A percentile compares a stretch with the other conserved stretches of the same genome.
These are phyloP conservation scores for Nymphalis c-album DNA, from an alignment of 2,888 invertebrate species.

Conservation along the genomic window DNA sequence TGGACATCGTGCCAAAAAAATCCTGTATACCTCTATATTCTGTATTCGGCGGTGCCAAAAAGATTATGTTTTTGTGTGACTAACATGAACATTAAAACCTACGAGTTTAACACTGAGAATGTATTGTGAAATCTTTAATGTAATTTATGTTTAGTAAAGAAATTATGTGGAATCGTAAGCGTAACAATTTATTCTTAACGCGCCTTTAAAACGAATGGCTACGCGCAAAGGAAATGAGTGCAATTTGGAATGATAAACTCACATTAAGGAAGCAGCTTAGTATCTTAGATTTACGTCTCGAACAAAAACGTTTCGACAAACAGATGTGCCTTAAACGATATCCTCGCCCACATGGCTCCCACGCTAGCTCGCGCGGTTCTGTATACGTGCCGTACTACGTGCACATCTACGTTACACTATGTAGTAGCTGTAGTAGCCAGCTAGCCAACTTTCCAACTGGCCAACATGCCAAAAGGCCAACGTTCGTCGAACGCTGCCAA, in stretches of 20 bases:
- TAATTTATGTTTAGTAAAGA: too few species aligned
- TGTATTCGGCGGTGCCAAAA: conserved; percentile 36
- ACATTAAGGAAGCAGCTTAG: neutral
- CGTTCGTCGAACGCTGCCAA: conserved; percentile 18
- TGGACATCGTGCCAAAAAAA: conserved; percentile 53
- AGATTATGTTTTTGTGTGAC: conserved; percentile 20
- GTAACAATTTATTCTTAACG: neutral
- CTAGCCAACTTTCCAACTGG: conserved; percentile 1
- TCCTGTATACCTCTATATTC: neutral
- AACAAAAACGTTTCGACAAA: conserved; percentile 12
- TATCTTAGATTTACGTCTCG: conserved; percentile 7
- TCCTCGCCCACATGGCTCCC: conserved; percentile 18
- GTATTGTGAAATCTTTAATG: neutral
- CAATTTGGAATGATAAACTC: neutral
- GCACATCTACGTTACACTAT: conserved; percentile 12
- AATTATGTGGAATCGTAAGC: too few species aligned
- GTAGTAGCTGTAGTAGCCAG: conserved; percentile 9
- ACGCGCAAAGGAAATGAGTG: neutral
- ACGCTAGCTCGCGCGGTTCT: conserved; percentile 16
- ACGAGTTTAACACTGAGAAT: conserved; percentile 4
- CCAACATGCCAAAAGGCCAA: conserved; percentile 12
- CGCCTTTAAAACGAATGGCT: neutral
- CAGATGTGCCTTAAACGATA: conserved; percentile 9
- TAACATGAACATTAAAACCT: conserved; percentile 1
- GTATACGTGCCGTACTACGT: conserved; percentile 14